phyloP scores from a whole-genome alignment of 2,113 vertebrate genomes.

The Chauna torquata region DNA sequence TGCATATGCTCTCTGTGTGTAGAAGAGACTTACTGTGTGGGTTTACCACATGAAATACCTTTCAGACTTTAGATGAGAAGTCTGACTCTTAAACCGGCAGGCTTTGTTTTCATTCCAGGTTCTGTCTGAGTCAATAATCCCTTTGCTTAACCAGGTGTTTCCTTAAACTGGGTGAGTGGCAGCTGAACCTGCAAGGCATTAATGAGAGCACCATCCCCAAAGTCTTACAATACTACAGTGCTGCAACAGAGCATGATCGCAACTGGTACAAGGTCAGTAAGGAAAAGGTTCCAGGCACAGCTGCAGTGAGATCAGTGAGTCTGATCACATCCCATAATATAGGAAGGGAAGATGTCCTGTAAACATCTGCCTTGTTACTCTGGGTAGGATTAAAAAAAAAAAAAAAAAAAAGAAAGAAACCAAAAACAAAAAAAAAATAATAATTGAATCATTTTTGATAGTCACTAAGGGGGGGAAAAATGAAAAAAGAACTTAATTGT shows the following conservation, averaged over 20 bases:
- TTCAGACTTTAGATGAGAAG: not conserved
- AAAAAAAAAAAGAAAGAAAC: no score
- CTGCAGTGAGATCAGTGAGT: not conserved
- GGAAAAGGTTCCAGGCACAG: not conserved
- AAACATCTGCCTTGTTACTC: not conserved
- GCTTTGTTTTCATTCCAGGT: not conserved
- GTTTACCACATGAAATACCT: not conserved
- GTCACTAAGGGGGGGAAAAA: no score
- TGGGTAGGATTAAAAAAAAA: not conserved
- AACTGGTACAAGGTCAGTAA: slow-evolving; percentile 96
- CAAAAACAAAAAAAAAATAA: no score
- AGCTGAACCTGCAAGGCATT: slow-evolving; percentile 97
- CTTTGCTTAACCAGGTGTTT: slow-evolving; percentile 86
- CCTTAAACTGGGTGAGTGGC: slow-evolving; percentile 97
- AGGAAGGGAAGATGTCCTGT: not conserved
- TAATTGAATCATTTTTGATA: no score
- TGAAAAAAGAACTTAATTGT: no score
- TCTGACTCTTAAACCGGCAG: not conserved
- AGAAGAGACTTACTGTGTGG: not conserved
- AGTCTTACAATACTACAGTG: slow-evolving; percentile 95
- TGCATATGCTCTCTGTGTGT: not conserved
- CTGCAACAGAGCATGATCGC: slow-evolving; percentile 94
- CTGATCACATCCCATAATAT: not conserved
- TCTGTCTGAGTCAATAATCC: not conserved
- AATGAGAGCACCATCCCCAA: slow-evolving; percentile 98